phyloP scores from a whole-genome alignment of 1,140 invertebrate species.

The Euglossa dilemma region DNA sequence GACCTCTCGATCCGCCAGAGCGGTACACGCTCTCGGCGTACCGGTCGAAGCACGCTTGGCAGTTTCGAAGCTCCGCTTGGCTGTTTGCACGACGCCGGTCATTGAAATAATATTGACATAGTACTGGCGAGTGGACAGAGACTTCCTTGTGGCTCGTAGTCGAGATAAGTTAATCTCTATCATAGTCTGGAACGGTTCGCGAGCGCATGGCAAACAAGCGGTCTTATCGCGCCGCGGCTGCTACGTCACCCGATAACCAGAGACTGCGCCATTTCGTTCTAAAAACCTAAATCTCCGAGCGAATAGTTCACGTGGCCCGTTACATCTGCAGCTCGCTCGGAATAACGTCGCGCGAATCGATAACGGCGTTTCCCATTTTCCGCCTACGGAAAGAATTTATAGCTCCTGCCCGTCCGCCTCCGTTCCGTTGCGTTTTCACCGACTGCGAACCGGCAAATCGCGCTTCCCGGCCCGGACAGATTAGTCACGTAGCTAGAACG shows the following conservation, averaged over 20 bases:
- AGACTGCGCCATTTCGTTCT: conserved; percentile 53
- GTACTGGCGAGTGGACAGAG: conserved; percentile 63
- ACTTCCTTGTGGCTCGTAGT: conserved; percentile 67
- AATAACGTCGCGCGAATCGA: conserved; percentile 12
- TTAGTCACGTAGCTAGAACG: conserved; percentile 10
- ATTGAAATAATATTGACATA: conserved; percentile 73
- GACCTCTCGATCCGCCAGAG: background rate
- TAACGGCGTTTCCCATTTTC: conserved; percentile 15
- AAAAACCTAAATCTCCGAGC: conserved; percentile 64
- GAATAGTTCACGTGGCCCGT: conserved; percentile 16
- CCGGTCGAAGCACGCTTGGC: background rate
- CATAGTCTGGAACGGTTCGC: conserved; percentile 68
- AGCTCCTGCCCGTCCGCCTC: background rate
- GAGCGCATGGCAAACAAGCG: conserved; percentile 65
- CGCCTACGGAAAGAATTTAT: background rate
- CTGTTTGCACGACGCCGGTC: conserved; percentile 54
- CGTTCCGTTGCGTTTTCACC: background rate
- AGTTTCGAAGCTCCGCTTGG: background rate
- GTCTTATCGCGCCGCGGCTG: conserved; percentile 53
- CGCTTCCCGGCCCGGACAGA: background rate
- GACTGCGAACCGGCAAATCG: conserved; percentile 5
- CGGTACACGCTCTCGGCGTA: background rate
- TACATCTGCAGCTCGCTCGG: background rate
- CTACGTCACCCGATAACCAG: conserved; percentile 66
- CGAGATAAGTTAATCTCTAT: conserved; percentile 71